Evolutionary conservation across 2,888 invertebrate genomes (phyloP), one percentile per base, ranked within the genome.

Genomic region (Diarsia mendica): DNA sequence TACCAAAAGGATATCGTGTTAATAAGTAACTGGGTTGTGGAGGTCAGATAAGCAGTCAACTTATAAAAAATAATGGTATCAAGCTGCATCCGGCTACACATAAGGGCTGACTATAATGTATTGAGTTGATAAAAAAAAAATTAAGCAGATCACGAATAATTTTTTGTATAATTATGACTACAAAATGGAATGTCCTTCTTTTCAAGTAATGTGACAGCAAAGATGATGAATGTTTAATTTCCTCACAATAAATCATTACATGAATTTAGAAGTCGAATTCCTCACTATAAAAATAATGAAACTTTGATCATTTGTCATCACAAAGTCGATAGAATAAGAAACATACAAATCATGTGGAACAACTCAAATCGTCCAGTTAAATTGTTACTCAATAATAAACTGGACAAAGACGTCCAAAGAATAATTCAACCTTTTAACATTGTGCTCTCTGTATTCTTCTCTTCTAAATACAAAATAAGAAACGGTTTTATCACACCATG

Each of bases 401-500:
- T 68, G 0, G 28, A 39, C 39, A 39, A 39, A 39, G 39, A 39
- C 5, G 8, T 39, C 39, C 39, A 39, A 33, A 75, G 9, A 49
- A 33, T 75, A 18, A 0, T 75, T 58, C 44, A 49, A 73, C 48
- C 63, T 8, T 73, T 73, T 9, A 64, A 73, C 11, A 64, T 64
- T 23, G 39, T 72, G 1, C 63, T 75, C 4, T 48, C 53, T 48
- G 0, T 39, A 18, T 65, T 64, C 8, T 51, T 60, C 9, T 61
- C 51, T 39, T 66, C 66, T 0, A 75, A 75, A 33, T 76, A 33
- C 18, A 76, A 76, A 67, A 61, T 61, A 13, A 53, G 53, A 53
- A 39, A 76, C 1, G 13, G 10, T 18, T 63, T n/a, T 1, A 61
- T 77, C 3, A 39, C 20, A 11, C 23, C 51, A 1, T 76, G 46